phyloP scores from a whole-genome alignment of 2,888 invertebrate genomes.

The Aleiodes leptofemur region DNA sequence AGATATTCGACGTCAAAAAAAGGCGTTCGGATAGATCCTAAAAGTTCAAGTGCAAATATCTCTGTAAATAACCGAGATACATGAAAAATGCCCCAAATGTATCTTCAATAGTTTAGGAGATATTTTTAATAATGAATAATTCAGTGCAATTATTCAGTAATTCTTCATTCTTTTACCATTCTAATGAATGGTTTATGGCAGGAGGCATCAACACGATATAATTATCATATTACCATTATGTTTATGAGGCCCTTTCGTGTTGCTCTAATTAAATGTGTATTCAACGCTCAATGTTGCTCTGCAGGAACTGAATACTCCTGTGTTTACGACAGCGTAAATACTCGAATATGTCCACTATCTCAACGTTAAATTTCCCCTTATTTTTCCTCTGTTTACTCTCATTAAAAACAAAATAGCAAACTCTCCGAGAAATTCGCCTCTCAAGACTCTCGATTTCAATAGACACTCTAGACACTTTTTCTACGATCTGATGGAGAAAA shows the following conservation, averaged over 20 bases:
- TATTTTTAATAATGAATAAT: background rate
- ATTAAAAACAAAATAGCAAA: background rate
- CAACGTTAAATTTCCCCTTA: conserved; percentile 9
- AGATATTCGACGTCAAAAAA: too few species aligned
- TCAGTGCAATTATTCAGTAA: background rate
- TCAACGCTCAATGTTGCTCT: conserved; percentile 38
- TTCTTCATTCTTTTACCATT: background rate
- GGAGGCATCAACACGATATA: conserved; percentile 55
- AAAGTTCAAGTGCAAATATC: too few species aligned
- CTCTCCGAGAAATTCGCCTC: conserved; percentile 45
- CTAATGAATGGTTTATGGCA: conserved; percentile 45
- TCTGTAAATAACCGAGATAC: too few species aligned
- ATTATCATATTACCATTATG: conserved; percentile 69
- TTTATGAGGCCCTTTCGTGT: conserved; percentile 58
- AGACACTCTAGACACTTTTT: conserved; percentile 15
- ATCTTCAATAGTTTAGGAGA: too few species aligned
- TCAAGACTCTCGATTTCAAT: conserved; percentile 13
- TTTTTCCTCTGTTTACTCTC: conserved; percentile 13
- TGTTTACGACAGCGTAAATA: conserved; percentile 56
- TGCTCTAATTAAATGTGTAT: conserved; percentile 65
- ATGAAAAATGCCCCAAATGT: too few species aligned
- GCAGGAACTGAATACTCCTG: conserved; percentile 31
- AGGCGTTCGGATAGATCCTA: too few species aligned
- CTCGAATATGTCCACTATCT: conserved; percentile 24
- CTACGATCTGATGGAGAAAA: conserved; percentile 2